These are phyloP conservation scores for Paracyprichromis sp. DNA, from an alignment of 2,113 vertebrate genomes.

Conservation along the genomic window DNA sequence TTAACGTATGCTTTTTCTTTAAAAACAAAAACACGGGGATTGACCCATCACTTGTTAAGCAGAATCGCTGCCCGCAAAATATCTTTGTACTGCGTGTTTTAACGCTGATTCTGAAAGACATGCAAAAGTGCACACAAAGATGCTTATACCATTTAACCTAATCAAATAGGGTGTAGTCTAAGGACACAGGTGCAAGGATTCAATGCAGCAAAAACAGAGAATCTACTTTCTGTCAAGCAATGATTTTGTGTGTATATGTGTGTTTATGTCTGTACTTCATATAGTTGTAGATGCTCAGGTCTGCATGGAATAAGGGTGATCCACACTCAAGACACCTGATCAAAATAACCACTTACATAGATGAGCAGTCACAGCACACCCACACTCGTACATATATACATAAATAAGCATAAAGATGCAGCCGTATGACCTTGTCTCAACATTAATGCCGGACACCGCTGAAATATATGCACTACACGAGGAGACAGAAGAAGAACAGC, in stretches of 20 bases:
- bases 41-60: background rate
- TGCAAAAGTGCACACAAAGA: background rate
- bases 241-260: background rate
- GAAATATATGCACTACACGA: conserved; percentile 33
- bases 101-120: background rate
- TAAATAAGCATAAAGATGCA: conserved; percentile 21
- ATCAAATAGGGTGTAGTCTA: background rate
- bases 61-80: background rate
- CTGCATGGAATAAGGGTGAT: conserved; percentile 10
- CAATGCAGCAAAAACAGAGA: background rate
- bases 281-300: background rate
- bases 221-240: background rate
- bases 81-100: background rate
- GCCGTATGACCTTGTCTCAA: conserved; percentile 39
- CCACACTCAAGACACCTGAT: background rate
- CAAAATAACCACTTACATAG: conserved; percentile 39
- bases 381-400: conserved; percentile 10
- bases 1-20: background rate
- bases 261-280: background rate
- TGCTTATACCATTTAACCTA: background rate
- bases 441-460: conserved; percentile 2
- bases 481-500: background rate
- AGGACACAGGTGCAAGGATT: background rate
- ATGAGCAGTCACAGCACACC: conserved; percentile 28
- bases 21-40: background rate